These are phyloP conservation scores for Neotoxoptera formosana DNA, from an alignment of 1,140 invertebrate genomes.

Conservation along the genomic window DNA sequence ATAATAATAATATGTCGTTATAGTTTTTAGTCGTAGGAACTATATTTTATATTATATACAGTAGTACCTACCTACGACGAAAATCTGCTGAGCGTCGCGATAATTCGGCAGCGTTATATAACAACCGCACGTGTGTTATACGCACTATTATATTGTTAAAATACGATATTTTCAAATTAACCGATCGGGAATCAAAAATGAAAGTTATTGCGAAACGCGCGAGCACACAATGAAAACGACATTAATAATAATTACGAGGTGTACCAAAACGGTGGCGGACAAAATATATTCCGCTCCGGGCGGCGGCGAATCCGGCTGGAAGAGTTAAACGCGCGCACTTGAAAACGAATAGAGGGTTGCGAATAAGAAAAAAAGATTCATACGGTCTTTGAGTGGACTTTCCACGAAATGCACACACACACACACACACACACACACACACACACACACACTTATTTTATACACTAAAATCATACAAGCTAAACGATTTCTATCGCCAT, in stretches of 20 bases:
- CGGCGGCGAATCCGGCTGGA: not conserved
- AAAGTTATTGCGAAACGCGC: constrained; percentile 37
- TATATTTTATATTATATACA: too few species aligned
- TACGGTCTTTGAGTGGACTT: not conserved
- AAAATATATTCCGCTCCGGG: not conserved
- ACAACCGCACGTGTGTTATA: not conserved
- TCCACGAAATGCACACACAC: not conserved
- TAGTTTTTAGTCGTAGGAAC: not conserved
- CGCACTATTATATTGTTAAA: constrained; percentile 35
- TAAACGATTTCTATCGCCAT: too few species aligned
- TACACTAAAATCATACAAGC: too few species aligned
- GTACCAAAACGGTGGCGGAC: not conserved
- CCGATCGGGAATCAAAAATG: constrained; percentile 38
- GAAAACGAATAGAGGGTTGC: not conserved
- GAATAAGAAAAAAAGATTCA: not conserved
- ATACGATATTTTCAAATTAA: constrained; percentile 45
- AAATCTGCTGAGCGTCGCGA: constrained; percentile 29
- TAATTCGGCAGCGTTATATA: constrained; percentile 41
- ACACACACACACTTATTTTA: too few species aligned
- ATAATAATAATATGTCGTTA: not conserved
- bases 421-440: not conserved
- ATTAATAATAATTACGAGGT: not conserved
- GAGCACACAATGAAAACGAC: not conserved
- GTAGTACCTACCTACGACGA: not conserved
- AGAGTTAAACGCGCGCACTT: not conserved